phyloP scores from a whole-genome alignment of 2,797 vertebrate genomes.

The Mormyrops boulengeri region DNA sequence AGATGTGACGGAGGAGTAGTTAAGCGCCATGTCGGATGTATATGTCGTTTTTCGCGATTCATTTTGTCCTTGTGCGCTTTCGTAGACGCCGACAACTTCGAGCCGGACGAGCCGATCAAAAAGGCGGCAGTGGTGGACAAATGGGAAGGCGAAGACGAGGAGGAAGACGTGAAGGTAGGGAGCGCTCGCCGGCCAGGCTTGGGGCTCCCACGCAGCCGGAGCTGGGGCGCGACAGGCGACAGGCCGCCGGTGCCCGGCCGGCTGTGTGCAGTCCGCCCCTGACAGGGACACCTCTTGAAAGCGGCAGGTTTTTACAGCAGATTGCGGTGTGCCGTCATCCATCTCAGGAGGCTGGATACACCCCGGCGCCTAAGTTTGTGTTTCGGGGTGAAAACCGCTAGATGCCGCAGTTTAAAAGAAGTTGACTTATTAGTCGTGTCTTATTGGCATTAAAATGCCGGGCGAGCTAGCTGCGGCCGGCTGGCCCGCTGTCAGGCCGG shows the following conservation, averaged over 20 bases:
- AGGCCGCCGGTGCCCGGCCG: not conserved
- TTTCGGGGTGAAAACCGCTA: not conserved
- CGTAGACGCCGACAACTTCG: constrained; percentile 81
- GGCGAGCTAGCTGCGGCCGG: not conserved
- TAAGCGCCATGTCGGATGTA: not conserved
- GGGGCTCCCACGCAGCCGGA: not conserved
- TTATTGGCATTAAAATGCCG: not conserved
- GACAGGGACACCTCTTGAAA: not conserved
- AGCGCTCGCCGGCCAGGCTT: constrained; percentile 25
- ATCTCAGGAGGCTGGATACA: not conserved
- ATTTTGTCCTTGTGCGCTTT: constrained; percentile 31
- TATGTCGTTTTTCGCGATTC: constrained; percentile 7
- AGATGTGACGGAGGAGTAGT: not conserved
- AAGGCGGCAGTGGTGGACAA: constrained; percentile 67
- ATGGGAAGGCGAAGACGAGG: constrained; percentile 84
- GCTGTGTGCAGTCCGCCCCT: not conserved
- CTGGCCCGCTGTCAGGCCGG: not conserved
- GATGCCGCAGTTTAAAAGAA: not conserved
- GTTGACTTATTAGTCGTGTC: not conserved
- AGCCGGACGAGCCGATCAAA: constrained; percentile 65
- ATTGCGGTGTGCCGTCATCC: not conserved
- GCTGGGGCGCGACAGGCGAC: not conserved
- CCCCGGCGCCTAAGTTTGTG: not conserved
- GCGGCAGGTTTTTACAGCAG: not conserved
- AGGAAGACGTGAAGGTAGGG: constrained; percentile 81